Evolutionary conservation across 2,888 invertebrate species (phyloP).

Genomic region (Lysandra coridon): DNA sequence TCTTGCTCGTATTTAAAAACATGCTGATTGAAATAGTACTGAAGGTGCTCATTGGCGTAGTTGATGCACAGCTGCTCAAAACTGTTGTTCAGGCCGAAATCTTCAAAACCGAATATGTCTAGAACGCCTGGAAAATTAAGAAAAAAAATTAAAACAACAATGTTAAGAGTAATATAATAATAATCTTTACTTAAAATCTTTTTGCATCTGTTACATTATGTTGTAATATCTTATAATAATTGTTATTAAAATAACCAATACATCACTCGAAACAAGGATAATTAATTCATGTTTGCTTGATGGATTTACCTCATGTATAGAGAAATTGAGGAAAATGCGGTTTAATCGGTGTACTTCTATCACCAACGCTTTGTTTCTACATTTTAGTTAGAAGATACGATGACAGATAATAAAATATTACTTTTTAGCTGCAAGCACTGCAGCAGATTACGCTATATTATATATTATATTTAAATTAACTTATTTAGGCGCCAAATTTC

Average conservation of each 20-base stretch:
- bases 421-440: too few species aligned
- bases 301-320: neutral
- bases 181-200: too few species aligned
- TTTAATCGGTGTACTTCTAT: neutral
- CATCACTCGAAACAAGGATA: neutral
- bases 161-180: too few species aligned
- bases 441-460: too few species aligned
- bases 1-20: conserved; percentile 99
- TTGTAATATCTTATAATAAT: too few species aligned
- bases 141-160: too few species aligned
- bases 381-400: neutral
- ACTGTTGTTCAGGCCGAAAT: conserved; percentile 93
- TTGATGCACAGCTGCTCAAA: conserved; percentile 99
- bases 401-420: too few species aligned
- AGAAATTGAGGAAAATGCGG: neutral
- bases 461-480: too few species aligned
- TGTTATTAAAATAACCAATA: too few species aligned
- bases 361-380: neutral
- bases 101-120: conserved; percentile 98
- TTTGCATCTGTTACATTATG: too few species aligned
- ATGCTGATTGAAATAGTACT: conserved; percentile 98
- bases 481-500: too few species aligned
- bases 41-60: conserved; percentile 98
- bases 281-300: neutral
- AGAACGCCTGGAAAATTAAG: conserved; percentile 84